phyloP scores from a whole-genome alignment of 2,888 invertebrate genomes.

The Parasteatoda lunata region DNA sequence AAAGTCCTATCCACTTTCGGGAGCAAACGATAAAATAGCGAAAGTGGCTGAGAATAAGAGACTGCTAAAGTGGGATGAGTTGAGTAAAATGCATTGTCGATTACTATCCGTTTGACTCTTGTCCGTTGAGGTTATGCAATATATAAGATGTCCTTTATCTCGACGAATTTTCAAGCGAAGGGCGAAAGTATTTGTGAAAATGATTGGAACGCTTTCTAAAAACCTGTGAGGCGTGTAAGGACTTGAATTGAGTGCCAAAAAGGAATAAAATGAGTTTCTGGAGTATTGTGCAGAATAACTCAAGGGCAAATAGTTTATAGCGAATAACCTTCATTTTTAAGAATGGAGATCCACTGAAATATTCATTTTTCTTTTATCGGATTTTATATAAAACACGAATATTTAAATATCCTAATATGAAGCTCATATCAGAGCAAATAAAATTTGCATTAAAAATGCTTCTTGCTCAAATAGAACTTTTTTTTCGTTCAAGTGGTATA shows the following conservation, averaged over 20 bases:
- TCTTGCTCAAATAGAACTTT: too few species aligned
- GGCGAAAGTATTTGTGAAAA: not conserved
- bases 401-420: too few species aligned
- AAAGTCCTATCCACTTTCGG: not conserved
- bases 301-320: not conserved
- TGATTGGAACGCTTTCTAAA: not conserved
- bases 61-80: not conserved
- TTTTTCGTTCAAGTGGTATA: too few species aligned
- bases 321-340: slow-evolving; percentile 1
- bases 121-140: not conserved
- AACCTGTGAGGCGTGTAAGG: not conserved
- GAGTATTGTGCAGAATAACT: not conserved
- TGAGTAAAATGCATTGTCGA: not conserved
- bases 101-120: not conserved
- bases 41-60: not conserved
- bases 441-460: too few species aligned
- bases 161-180: not conserved
- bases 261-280: not conserved
- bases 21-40: not conserved
- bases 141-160: not conserved
- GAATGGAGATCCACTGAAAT: not conserved
- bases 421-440: too few species aligned
- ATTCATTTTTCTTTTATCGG: not conserved
- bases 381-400: not conserved
- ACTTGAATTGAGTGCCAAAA: not conserved